phyloP scores from a whole-genome alignment of 2,888 invertebrate genomes.

The Athripsodes cinereus region DNA sequence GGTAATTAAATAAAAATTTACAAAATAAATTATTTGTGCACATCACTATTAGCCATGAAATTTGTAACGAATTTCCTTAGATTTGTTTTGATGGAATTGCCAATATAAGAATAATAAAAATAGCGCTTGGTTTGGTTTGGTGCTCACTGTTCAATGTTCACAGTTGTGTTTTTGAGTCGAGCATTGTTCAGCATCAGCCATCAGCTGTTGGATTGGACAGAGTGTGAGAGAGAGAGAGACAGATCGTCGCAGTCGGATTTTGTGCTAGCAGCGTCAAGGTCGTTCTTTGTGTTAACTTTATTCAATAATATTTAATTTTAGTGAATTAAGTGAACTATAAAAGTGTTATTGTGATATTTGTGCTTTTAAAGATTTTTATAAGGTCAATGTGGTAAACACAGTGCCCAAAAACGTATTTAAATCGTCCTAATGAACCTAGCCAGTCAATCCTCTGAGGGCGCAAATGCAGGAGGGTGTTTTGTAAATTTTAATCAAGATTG shows the following conservation, averaged over 20 bases:
- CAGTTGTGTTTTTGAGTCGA: background rate
- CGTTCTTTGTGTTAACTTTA: slow-evolving; percentile 58
- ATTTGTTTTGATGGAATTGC: background rate
- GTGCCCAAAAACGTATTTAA: slow-evolving; percentile 34
- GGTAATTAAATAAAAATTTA: no score
- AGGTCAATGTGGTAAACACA: slow-evolving; percentile 23
- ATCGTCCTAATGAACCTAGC: slow-evolving; percentile 78
- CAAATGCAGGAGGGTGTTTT: slow-evolving; percentile 80
- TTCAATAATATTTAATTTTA: slow-evolving; percentile 41
- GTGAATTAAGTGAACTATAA: slow-evolving; percentile 28
- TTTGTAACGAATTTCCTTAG: background rate
- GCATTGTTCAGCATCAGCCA: background rate
- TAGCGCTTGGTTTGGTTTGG: no score
- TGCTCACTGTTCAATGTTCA: no score
- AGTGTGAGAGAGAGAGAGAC: slow-evolving; percentile 10
- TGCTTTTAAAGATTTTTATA: slow-evolving; percentile 12
- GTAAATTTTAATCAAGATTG: slow-evolving; percentile 97
- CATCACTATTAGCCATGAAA: background rate
- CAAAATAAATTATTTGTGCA: no score
- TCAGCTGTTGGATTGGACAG: slow-evolving; percentile 18
- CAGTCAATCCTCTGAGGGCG: slow-evolving; percentile 67
- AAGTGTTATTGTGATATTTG: slow-evolving; percentile 17
- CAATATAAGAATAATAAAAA: no score
- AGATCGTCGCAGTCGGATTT: slow-evolving; percentile 27
- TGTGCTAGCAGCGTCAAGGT: slow-evolving; percentile 46